Base-by-base conservation (phyloP, 2,113 vertebrate species). In the Panthera tigris region DNA sequence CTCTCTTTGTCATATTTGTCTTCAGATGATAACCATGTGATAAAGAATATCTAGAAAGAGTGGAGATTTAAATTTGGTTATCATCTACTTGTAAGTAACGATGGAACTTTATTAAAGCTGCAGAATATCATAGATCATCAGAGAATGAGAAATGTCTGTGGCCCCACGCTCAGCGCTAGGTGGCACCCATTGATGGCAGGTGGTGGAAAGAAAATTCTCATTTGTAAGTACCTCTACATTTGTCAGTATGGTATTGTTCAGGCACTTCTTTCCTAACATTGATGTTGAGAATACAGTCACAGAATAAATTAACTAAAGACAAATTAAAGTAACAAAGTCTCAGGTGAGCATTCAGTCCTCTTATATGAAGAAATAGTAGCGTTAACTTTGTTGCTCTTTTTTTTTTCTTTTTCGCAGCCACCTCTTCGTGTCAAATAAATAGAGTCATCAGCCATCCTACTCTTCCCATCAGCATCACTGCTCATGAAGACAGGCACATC, bases 391-490 rank as follows among this genome's bases (percentile, higher is more conserved):
- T 94, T 94, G 18, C 19, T 94, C 39, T 97, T 93, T 97, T 68
- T 97, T 93, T 91, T 96, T 84, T 61, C 96, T 90, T 96, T 93
- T 90, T 97, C 98, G 97, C 98, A 98, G 97, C 99, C 96, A 98
- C 50, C 94, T 98, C 99, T 90, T 99, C 99, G 84, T 99, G 99
- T 98, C 99, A 99, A 98, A 99, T 99, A 98, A 99, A 99, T 98
- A 99, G 99, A 99, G 99, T 99, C 81, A 99, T 99, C 97, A 99
- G 99, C 98, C 99, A 99, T 98, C 99, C 99, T n/a, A 99, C 99
- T 69, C 99, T 99, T 96, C 99, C 99, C 78, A 99, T 99, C 98
- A 99, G 99, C 98, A 99, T 99, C 97, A 99, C 99, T 14, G 99
- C 99, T 55, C 99, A 99, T 97, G 99, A 99, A 98, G 99, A 99